Base-by-base conservation (phyloP, 2,797 vertebrate genomes). In the Callimico goeldii region DNA sequence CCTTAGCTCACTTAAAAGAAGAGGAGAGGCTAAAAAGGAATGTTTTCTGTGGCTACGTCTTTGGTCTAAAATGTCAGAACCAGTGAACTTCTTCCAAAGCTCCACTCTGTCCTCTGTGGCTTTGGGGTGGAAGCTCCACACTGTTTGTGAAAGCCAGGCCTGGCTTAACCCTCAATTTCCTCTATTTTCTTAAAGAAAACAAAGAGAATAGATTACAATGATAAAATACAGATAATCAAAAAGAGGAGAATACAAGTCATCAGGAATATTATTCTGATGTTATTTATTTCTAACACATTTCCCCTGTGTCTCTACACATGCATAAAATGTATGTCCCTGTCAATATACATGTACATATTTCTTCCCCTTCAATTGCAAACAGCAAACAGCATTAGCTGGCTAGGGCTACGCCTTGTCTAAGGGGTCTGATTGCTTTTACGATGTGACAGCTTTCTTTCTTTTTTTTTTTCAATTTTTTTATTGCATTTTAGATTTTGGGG, bases 361-460 rank as follows among this genome's bases (percentile, higher is more conserved):
- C 55, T 22, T 36, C 39, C 19, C 48, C 26, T 43, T 91, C 0
- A 1, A 8, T 3, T 14, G 2, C 46, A n/a, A 0, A 7, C 6
- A 2, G 20, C 67, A 0, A 11, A 17, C 33, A 24, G 7, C 19
- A 83, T 41, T 22, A 43, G 13, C 75, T 48, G 52, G 19, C 15
- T 2, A 55, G 39, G 46, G 13, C n/a, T 19, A 77, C 0, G 9
- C 43, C 33, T 72, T 36, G 17, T 79, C 1, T 0, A 72, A 43
- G 2, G 19, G 7, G 15, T 39, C 19, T 26, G 30, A 33, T 3
- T 22, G 3, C 61, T 50, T 73, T 55, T 80, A 26, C 28, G 9
- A 46, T 28, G 46, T 46, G 48, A 70, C 36, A 79, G 8, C 3
- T 61, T 48, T 76, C 20, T 48, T 48, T 48, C 48, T 48, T 48